Base-by-base conservation (phyloP, 2,888 invertebrate species). In the Tipula lateralis region DNA sequence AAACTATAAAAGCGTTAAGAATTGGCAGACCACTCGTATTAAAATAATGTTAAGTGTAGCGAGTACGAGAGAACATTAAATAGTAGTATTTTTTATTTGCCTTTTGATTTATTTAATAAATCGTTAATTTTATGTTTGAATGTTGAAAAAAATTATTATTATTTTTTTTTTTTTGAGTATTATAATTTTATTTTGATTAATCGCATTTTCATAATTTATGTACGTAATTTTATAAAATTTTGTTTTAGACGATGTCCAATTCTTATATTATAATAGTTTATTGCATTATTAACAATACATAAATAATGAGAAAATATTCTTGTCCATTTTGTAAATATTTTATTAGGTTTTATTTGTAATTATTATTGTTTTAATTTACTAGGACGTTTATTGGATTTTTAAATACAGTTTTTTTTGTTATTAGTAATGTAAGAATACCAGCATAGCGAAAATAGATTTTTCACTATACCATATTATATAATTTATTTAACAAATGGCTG, bases 401-500 rank as follows among this genome's bases (percentile, higher is more conserved):
- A 66, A 24, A 24, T 66, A 66, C 9, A 6, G 7, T 24, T 66
- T 66, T 19, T 66, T 66, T 66, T 24, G 66, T 66, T 66, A 66
- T 24, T 66, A 66, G 66, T 66, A 66, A 66, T 24, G n/a, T 66
- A 66, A 66, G 66, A 24, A 66, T 9, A 66, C 9, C 13, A 66
- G 24, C 66, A 66, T 66, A 66, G 66, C 2, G 66, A 66, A 66
- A 66, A 66, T 66, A 66, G 66, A 66, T 66, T 66, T 66, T 66
- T 66, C 66, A 66, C 66, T 66, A 66, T 66, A 66, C 44, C 19
- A n/a, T 66, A 66, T 66, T 66, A 66, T 9, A 66, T 24, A 66
- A 24, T 66, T 66, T 66, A 66, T 66, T 66, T 24, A 66, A 66
- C 66, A 66, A 66, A 66, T 66, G 66, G 66, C 66, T 66, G 66